Percentiles rank a stretch among this genome's conserved stretches.
Evolutionary conservation across 2,113 vertebrate genomes (phyloP).

Genomic region (Lontra canadensis): DNA sequence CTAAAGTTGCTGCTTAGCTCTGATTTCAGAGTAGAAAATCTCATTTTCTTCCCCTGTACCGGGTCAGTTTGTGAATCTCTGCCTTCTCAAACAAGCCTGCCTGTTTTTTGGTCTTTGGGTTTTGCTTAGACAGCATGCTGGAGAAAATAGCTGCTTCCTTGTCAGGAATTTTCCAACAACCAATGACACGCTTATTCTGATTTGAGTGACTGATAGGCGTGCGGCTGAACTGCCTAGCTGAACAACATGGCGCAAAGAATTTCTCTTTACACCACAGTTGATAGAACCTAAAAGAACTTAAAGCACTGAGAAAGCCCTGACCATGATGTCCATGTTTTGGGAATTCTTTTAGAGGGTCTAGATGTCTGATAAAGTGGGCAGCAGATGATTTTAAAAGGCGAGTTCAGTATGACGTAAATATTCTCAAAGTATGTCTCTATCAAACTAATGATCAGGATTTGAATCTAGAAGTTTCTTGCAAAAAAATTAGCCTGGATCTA

Average conservation of each 20-base stretch:
- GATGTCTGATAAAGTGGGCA: background rate
- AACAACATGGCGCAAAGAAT: background rate
- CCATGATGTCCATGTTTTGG: background rate
- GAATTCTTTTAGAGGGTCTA: background rate
- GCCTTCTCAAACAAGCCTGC: background rate
- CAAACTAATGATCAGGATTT: background rate
- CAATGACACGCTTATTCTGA: background rate
- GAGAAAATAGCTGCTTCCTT: background rate
- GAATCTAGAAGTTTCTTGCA: background rate
- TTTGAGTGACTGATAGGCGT: background rate
- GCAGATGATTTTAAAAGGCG: background rate
- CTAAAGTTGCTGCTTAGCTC: background rate
- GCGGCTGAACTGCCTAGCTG: background rate
- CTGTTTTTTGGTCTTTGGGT: background rate
- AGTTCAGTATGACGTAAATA: background rate
- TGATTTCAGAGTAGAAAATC: background rate
- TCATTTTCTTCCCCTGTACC: background rate
- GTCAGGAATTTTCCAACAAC: conserved; percentile 21
- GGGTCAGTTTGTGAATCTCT: background rate
- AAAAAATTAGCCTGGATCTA: background rate
- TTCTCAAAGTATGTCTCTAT: background rate
- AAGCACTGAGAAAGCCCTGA: background rate
- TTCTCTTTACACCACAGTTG: background rate
- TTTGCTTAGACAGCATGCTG: background rate
- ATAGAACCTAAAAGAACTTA: background rate